Evolutionary conservation across 2,888 invertebrate genomes (phyloP).

Genomic region (Conus canariensis): DNA sequence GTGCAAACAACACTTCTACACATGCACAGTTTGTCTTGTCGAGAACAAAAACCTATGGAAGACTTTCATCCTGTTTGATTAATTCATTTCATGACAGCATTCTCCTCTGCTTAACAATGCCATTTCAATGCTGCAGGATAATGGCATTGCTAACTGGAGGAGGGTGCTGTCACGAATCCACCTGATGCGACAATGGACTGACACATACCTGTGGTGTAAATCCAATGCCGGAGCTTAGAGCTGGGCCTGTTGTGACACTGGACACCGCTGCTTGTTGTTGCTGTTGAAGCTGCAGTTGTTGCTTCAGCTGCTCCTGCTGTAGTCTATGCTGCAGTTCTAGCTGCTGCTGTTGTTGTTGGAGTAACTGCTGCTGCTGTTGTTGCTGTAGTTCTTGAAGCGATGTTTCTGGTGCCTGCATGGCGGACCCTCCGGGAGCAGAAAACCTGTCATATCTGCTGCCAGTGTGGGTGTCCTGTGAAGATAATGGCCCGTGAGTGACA

Average conservation of each 20-base stretch:
- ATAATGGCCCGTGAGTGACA: neutral
- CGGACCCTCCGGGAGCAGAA: neutral
- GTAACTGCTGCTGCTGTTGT: conserved; percentile 54
- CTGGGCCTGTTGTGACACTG: neutral
- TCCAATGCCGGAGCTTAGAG: neutral
- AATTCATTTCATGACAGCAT: too few species aligned
- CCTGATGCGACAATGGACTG: too few species aligned
- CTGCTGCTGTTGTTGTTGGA: conserved; percentile 52
- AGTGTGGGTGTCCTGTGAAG: conserved; percentile 46
- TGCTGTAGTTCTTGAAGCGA: conserved; percentile 53
- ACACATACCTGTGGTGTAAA: neutral
- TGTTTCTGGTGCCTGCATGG: conserved; percentile 27
- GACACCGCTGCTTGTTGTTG: neutral
- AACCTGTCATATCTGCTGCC: conserved; percentile 48
- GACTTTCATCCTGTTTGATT: too few species aligned
- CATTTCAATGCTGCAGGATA: too few species aligned
- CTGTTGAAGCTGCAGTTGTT: conserved; percentile 47
- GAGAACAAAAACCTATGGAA: too few species aligned
- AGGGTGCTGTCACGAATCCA: too few species aligned
- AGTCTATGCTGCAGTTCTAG: conserved; percentile 58
- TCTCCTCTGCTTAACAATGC: too few species aligned
- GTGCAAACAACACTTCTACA: too few species aligned
- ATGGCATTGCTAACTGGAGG: too few species aligned
- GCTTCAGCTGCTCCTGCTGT: conserved; percentile 57
- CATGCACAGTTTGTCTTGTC: too few species aligned